phyloP scores from a whole-genome alignment of 1,140 invertebrate species.

The Lepidurus packardi region DNA sequence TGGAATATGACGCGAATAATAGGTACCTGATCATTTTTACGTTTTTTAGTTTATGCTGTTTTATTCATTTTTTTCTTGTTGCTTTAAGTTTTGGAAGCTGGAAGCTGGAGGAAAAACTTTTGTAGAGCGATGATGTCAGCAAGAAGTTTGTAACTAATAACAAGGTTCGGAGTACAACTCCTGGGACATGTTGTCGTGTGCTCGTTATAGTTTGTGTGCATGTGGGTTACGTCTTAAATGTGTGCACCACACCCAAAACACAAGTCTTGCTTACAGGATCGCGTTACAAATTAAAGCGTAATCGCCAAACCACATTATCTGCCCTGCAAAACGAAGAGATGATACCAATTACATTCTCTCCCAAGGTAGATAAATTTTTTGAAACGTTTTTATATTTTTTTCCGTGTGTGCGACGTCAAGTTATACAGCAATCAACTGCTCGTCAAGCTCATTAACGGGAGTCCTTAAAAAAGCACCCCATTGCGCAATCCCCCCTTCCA shows the following conservation, averaged over 20 bases:
- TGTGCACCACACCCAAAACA: neutral
- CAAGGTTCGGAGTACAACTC: neutral
- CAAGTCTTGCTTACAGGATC: neutral
- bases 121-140: conserved; percentile 18
- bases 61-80: neutral
- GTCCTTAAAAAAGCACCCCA: conserved; percentile 1
- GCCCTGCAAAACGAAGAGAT: too few species aligned
- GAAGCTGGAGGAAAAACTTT: neutral
- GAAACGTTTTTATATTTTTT: neutral
- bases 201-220: neutral
- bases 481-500: neutral
- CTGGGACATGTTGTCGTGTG: neutral
- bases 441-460: neutral
- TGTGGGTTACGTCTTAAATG: neutral
- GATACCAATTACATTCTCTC: too few species aligned
- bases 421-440: conserved; percentile 5
- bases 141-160: conserved; percentile 4
- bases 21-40: neutral
- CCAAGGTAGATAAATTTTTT: too few species aligned
- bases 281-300: neutral
- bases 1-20: neutral
- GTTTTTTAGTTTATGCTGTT: too few species aligned
- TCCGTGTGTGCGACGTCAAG: neutral
- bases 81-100: neutral
- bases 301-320: neutral